Percentiles rank a stretch among this genome's conserved stretches.
Evolutionary conservation across 2,888 invertebrate species (phyloP).

Genomic region (Lymantria monacha): DNA sequence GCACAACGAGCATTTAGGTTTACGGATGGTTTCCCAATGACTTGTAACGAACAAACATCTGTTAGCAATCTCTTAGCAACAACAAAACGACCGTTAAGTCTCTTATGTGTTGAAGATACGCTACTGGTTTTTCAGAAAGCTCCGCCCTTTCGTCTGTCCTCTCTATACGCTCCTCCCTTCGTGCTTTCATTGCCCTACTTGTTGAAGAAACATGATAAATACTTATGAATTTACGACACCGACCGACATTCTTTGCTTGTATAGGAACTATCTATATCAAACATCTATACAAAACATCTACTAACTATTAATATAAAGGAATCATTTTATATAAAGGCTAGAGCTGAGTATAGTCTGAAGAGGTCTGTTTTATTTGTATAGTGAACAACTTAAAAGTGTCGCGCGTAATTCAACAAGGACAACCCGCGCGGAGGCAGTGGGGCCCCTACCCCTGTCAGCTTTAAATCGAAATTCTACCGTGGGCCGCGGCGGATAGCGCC

Average conservation of each 20-base stretch:
- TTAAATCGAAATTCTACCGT: slow-evolving; percentile 61
- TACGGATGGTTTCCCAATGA: slow-evolving; percentile 37
- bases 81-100: slow-evolving; percentile 62
- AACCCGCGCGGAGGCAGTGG: slow-evolving; percentile 28
- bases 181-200: slow-evolving; percentile 63
- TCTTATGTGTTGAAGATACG: slow-evolving; percentile 63
- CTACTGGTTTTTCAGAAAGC: slow-evolving; percentile 70
- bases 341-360: slow-evolving; percentile 26
- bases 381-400: slow-evolving; percentile 47
- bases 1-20: slow-evolving; percentile 32
- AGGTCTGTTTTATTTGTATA: slow-evolving; percentile 41
- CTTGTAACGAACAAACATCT: slow-evolving; percentile 58
- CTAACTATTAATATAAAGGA: neutral
- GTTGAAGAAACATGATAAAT: slow-evolving; percentile 64
- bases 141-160: slow-evolving; percentile 68
- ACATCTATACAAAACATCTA: slow-evolving; percentile 30
- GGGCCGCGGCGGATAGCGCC: slow-evolving; percentile 55
- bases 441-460: slow-evolving; percentile 57
- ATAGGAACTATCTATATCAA: slow-evolving; percentile 53
- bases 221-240: slow-evolving; percentile 53
- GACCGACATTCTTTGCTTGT: slow-evolving; percentile 39
- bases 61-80: slow-evolving; percentile 65
- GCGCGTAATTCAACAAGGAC: slow-evolving; percentile 54
- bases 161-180: slow-evolving; percentile 74
- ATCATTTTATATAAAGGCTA: slow-evolving; percentile 22